Evolutionary conservation across 2,888 invertebrate species (phyloP), one percentile per base, ranked within the genome.

Genomic region (Acanthosepion pharaonis): DNA sequence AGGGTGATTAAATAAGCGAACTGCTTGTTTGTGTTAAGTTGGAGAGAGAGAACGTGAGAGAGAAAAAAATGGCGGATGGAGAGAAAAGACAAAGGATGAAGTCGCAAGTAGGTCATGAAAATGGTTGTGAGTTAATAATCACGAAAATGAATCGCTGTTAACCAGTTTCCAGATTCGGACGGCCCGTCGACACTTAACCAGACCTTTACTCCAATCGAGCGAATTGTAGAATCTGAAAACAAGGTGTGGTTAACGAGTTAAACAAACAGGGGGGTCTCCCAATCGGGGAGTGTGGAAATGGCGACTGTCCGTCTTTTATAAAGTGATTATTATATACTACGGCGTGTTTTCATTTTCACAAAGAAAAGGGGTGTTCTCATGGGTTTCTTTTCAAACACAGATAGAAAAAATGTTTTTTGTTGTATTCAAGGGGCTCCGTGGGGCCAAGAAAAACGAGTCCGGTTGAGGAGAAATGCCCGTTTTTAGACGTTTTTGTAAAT

Each of bases 61-160:
- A 42, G n/a, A 64, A 94, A 94, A 59, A 94, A 48, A 94, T 94
- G 94, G 94, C 94, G 94, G 94, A 94, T 94, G 94, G 94, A 94
- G 48, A 94, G 94, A 94, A 93, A 51, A 94, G 94, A 94, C 94
- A 94, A 94, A 94, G 94, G 94, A 94, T 48, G 94, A 94, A 93
- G 59, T 94, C 25, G 94, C 59, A 94, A 94, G 59, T 94, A 94
- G 94, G 94, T 94, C 94, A 94, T 51, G n/a, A 53, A 49, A 93
- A 93, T 93, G 48, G 42, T 23, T 48, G 78, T 78, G n/a, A 5
- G 15, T 78, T 78, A 78, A n/a, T 78, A 78, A 78, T 33, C 78
- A 78, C 11, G 78, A 33, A 78, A 78, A n/a, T 78, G n/a, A 78
- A n/a, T 33, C n/a, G n/a, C n/a, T 78, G n/a, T 78, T n/a, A 78